Evolutionary conservation across 2,797 vertebrate genomes (phyloP), one percentile per base, ranked within the genome.

Genomic region (Tragelaphus oryx): DNA sequence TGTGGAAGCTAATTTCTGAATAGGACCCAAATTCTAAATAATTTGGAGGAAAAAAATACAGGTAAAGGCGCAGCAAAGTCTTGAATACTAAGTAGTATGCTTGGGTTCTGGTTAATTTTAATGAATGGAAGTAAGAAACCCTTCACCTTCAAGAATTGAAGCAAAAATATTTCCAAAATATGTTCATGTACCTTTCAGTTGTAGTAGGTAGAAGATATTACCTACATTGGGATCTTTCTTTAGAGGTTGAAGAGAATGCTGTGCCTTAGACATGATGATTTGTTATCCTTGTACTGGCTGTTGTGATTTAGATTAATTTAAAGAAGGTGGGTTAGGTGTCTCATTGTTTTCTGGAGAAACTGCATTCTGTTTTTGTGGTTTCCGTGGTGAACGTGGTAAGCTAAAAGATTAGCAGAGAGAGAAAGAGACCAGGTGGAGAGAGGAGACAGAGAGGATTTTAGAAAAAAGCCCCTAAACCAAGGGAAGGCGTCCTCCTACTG

Each of bases 131-230:
- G 55, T 81, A 46, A 81, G 94, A 87, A 85, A 65, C 44, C 5
- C 8, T 84, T 96, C 54, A 78, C 44, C 55, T 93, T 84, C 76
- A 75, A 93, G 28, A 78, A 75, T 44, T 82, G n/a, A 95, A 93
- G 80, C 59, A 81, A 79, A 93, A 71, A 16, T 26, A 62, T 87
- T 57, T 87, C 30, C 28, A 44, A 82, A 87, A 55, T 46, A 33
- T 28, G 24, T 68, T 50, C 37, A 30, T 84, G 14, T 33, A 30
- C 41, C 86, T 92, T 96, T 81, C 57, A 65, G 10, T 50, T 91
- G 41, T 65, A 50, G 24, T 87, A 57, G 87, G 57, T 85, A 74
- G 46, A 80, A n/a, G 46, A 26, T 55, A 24, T 60, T 62, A 57
- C 28, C 6, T 52, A 26, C 44, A 8, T 46, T 78, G 65, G 33